phyloP scores from a whole-genome alignment of 2,888 invertebrate genomes.

The Drosophila planitibia region DNA sequence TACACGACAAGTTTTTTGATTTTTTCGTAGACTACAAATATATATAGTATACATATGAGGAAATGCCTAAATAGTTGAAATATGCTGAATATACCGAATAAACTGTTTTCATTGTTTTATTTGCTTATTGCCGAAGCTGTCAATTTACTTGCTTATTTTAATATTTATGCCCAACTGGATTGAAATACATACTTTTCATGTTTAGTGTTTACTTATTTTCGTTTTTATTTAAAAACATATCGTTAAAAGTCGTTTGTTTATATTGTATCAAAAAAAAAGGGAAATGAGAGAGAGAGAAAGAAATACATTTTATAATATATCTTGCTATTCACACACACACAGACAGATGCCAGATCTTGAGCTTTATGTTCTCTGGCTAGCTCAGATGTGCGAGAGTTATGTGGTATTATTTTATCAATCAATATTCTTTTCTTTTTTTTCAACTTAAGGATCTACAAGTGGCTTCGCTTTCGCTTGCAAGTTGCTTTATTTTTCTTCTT shows the following conservation, averaged over 20 bases:
- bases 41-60: background rate
- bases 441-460: constrained; percentile 52
- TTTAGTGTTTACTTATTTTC: constrained; percentile 47
- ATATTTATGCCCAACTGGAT: background rate
- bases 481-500: constrained; percentile 14
- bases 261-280: constrained; percentile 62
- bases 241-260: constrained; percentile 78
- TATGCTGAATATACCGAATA: background rate
- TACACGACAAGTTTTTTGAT: too few species aligned
- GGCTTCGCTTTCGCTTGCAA: constrained; percentile 35
- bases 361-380: constrained; percentile 27
- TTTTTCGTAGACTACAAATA: background rate
- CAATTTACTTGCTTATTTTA: background rate
- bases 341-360: constrained; percentile 19
- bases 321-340: constrained; percentile 34
- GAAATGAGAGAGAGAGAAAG: constrained; percentile 22
- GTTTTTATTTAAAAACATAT: constrained; percentile 64
- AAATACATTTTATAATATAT: constrained; percentile 35
- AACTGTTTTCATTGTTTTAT: background rate
- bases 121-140: background rate
- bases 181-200: background rate
- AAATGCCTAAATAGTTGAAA: background rate
- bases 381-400: constrained; percentile 8
- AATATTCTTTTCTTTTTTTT: constrained; percentile 11
- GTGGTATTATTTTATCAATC: constrained; percentile 13